These are phyloP conservation scores for Gorsachius magnificus DNA, from an alignment of 2,797 vertebrate genomes.

Conservation along the genomic window DNA sequence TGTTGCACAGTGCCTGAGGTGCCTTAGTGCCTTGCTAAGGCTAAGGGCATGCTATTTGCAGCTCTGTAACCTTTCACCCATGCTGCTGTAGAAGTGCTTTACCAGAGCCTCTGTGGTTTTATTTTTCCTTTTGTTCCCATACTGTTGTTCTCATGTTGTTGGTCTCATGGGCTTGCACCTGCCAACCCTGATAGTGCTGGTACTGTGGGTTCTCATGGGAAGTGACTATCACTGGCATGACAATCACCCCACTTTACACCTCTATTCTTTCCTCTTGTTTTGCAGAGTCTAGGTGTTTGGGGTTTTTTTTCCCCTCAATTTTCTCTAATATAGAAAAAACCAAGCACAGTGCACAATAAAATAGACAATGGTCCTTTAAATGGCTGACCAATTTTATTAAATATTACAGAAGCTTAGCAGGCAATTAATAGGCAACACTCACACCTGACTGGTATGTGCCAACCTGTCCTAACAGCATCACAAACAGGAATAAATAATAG, in stretches of 20 bases:
- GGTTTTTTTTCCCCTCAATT: background rate
- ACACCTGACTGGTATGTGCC: accelerated
- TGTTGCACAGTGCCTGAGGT: background rate
- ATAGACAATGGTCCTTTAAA: background rate
- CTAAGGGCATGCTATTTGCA: background rate
- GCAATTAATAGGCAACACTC: no score
- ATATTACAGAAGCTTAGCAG: background rate
- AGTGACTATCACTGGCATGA: background rate
- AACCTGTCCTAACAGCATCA: background rate
- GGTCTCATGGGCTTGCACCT: background rate
- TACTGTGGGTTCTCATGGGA: accelerated
- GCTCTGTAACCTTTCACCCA: background rate
- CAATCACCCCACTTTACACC: background rate
- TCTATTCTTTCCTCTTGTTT: background rate
- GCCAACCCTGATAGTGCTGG: background rate
- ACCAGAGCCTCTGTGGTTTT: background rate
- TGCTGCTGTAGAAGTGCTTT: background rate
- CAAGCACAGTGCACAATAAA: background rate
- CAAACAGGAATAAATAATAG: background rate
- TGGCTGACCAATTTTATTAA: background rate
- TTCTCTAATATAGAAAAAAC: background rate
- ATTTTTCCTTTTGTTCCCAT: background rate
- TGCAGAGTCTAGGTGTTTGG: background rate
- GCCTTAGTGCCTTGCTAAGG: background rate
- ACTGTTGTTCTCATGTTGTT: background rate